Base-by-base conservation (phyloP, 2,113 vertebrate genomes). In the Heliornis fulica region DNA sequence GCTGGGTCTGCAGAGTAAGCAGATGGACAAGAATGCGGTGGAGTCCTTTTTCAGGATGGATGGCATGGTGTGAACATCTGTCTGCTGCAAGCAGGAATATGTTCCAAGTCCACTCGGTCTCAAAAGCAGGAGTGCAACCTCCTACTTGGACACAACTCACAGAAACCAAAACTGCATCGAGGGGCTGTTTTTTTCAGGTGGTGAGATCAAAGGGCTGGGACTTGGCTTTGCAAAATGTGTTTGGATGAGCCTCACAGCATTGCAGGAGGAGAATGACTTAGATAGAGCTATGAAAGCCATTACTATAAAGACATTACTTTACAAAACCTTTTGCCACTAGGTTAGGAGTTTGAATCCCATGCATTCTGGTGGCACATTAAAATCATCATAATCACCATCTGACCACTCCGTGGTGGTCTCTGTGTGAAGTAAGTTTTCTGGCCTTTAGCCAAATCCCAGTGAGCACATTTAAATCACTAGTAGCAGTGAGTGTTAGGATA, bases 11-110 rank as follows among this genome's bases (percentile, higher is more conserved):
- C 89, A 51, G 68, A 89, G 43, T 61, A 87, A 95, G 92, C 97
- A 97, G 91, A 98, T 97, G 94, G 90, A 93, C 61, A 53, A 59
- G 72, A 95, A 88, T 41, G 25, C 3, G 43, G 83, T 56, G 31
- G 32, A 90, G 60, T 46, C 29, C 85, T 91, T 95, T 89, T 96
- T 82, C 64, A 46, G 74, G 89, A 89, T 90, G 64, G 63, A 41
- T 56, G 43, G 70, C 77, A 79, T 87, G 41, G 82, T 94, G 81
- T 85, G 87, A 97, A 97, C 91, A 94, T 97, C 95, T 97, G 94
- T 77, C 91, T 88, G 32, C 63, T 95, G 74, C 18, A 92, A 87
- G 51, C 23, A 96, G 85, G 78, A 97, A 87, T 95, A 91, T 92
- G 64, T 96, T 96, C 81, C 93, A 61, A 60, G 74, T 94, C 77